A percentile compares a stretch with the other conserved stretches of the same genome.
These are phyloP conservation scores for Sphaerophoria taeniata DNA, from an alignment of 2,888 invertebrate genomes.

Conservation along the genomic window DNA sequence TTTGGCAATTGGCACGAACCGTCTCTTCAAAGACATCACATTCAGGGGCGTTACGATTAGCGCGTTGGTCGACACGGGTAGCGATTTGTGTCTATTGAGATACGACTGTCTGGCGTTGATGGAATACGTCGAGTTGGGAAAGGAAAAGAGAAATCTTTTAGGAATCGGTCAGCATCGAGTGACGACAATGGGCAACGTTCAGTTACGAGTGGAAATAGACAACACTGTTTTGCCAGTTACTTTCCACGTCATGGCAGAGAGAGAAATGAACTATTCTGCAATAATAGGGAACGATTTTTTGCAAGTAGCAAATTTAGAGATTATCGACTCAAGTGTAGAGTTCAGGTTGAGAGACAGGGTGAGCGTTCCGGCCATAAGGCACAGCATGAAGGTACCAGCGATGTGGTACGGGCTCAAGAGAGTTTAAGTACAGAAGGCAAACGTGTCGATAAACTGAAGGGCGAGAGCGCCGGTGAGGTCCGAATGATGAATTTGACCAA, in stretches of 20 bases:
- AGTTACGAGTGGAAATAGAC: background rate
- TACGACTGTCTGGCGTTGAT: constrained; percentile 8
- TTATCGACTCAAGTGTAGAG: background rate
- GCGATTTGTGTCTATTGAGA: background rate
- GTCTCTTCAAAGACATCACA: background rate
- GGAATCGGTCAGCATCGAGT: constrained; percentile 2
- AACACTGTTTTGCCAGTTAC: background rate
- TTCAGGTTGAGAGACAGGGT: background rate
- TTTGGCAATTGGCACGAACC: background rate
- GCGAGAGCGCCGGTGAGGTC: too few species aligned
- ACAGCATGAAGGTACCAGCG: background rate
- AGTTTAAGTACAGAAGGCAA: background rate
- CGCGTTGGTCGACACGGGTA: too few species aligned
- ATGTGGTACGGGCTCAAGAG: background rate
- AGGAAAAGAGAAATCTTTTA: constrained; percentile 15
- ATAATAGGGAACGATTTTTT: background rate
- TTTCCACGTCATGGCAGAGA: constrained; percentile 18
- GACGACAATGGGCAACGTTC: constrained; percentile 16
- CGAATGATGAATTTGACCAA: background rate
- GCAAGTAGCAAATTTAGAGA: background rate
- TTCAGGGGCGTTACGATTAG: too few species aligned
- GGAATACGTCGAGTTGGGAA: background rate
- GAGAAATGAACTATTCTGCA: constrained; percentile 20
- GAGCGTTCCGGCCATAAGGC: background rate
- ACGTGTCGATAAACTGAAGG: background rate